phyloP scores from a whole-genome alignment of 2,113 vertebrate species.

The Oncorhynchus kisutch region DNA sequence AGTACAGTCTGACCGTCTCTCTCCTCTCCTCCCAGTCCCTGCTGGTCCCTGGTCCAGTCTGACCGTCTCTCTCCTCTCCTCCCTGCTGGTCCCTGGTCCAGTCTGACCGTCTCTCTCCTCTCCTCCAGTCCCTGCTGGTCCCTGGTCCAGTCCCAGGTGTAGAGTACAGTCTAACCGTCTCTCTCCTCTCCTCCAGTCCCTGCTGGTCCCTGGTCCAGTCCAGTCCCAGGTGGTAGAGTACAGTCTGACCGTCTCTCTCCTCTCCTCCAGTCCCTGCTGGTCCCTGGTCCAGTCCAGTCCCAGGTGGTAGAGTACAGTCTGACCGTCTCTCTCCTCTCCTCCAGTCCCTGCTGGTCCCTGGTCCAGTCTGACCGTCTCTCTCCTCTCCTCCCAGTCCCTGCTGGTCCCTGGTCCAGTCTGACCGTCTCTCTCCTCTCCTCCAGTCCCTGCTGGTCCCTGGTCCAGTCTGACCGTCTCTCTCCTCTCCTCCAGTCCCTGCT shows the following conservation, averaged over 20 bases:
- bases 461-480: too few species aligned
- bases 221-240: too few species aligned
- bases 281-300: too few species aligned
- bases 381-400: not conserved
- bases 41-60: not conserved
- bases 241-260: not conserved
- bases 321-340: not conserved
- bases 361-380: not conserved
- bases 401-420: not conserved
- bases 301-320: not conserved
- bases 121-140: slow-evolving; percentile 27
- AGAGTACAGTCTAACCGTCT: not conserved
- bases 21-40: slow-evolving; percentile 28
- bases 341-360: slow-evolving; percentile 31
- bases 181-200: slow-evolving; percentile 30
- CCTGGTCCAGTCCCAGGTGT: not conserved
- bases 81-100: not conserved
- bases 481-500: not conserved
- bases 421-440: not conserved
- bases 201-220: not conserved
- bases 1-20: not conserved
- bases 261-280: slow-evolving; percentile 30
- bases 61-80: not conserved
- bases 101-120: not conserved
- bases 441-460: not conserved